A percentile compares a stretch with the other conserved stretches of the same genome.
Evolutionary conservation across 2,888 invertebrate genomes (phyloP).

Genomic region (Pyrrhia umbra): DNA sequence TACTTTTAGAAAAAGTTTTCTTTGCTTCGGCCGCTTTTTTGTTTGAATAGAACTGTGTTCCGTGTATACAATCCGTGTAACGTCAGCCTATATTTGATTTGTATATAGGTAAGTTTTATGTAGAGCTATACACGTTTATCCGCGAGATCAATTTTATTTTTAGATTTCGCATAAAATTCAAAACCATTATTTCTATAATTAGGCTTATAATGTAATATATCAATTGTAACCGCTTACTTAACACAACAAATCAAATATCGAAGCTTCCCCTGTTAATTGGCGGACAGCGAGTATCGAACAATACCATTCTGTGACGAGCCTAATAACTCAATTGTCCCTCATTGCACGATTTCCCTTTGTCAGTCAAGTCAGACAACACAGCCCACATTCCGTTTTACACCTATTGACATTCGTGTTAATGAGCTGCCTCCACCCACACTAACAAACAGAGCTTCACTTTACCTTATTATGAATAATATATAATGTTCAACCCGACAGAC

Average conservation of each 20-base stretch:
- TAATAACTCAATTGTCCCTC: conserved; percentile 41
- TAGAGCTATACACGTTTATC: no score
- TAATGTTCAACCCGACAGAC: conserved; percentile 5
- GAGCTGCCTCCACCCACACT: background rate
- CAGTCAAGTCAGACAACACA: conserved; percentile 35
- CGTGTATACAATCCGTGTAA: background rate
- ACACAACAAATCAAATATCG: conserved; percentile 31
- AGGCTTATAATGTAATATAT: no score
- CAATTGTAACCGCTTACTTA: conserved; percentile 21
- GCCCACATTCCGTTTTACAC: conserved; percentile 17
- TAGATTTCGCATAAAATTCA: background rate
- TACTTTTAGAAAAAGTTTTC: conserved; percentile 28
- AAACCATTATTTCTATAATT: background rate
- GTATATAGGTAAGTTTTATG: background rate
- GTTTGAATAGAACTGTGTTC: conserved; percentile 4
- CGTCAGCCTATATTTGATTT: background rate
- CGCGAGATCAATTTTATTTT: no score
- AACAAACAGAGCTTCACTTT: conserved; percentile 5
- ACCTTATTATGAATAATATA: background rate
- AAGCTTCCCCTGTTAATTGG: conserved; percentile 23
- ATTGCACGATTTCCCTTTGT: conserved; percentile 40
- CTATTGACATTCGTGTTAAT: conserved; percentile 36
- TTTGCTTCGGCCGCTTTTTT: conserved; percentile 31
- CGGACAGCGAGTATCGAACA: conserved; percentile 25
- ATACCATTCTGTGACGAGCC: conserved; percentile 44